phyloP scores from a whole-genome alignment of 2,888 invertebrate species.

The Junonia oenone region DNA sequence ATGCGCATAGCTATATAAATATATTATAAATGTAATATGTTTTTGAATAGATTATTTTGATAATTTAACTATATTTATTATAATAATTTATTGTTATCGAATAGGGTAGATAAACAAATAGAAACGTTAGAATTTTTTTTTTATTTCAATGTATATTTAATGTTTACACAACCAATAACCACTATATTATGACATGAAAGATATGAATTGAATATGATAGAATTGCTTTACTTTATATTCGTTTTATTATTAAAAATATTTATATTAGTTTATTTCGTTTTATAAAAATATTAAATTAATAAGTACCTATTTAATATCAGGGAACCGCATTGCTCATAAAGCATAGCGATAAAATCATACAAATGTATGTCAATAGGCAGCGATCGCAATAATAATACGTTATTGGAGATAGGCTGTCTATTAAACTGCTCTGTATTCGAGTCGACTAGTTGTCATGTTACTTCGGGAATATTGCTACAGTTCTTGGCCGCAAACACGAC shows the following conservation, averaged over 20 bases:
- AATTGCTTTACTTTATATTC: too few relatives aligned
- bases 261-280: not conserved
- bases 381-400: conserved; percentile 18
- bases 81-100: too few relatives aligned
- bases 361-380: conserved; percentile 2
- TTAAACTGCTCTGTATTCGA: conserved; percentile 57
- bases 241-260: too few relatives aligned
- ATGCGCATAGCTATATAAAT: too few relatives aligned
- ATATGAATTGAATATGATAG: too few relatives aligned
- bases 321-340: conserved; percentile 23
- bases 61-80: too few relatives aligned
- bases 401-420: conserved; percentile 20
- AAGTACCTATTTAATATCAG: not conserved
- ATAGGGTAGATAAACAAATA: too few relatives aligned
- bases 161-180: too few relatives aligned
- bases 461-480: conserved; percentile 55
- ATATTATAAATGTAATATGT: not conserved
- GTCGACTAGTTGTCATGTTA: conserved; percentile 55
- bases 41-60: too few relatives aligned
- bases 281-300: not conserved
- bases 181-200: too few relatives aligned
- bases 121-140: too few relatives aligned
- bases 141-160: too few relatives aligned
- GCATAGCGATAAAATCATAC: not conserved
- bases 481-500: conserved; percentile 46